These are phyloP conservation scores for Pimpla rufipes DNA, from an alignment of 2,888 invertebrate species.

Conservation along the genomic window DNA sequence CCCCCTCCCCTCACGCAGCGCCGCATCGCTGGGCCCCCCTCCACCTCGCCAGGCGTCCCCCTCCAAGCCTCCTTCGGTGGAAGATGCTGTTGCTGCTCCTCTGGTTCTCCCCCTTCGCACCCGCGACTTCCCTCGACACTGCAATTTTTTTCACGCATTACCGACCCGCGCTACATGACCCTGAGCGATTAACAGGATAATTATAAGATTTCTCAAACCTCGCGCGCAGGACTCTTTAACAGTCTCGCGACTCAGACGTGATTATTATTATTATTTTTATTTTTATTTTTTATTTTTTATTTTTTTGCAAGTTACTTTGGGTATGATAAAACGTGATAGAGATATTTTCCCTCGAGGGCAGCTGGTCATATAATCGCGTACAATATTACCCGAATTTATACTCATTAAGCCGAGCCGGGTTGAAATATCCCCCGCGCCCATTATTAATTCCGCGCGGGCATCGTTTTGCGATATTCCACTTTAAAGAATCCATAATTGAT, in stretches of 20 bases:
- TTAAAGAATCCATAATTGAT: slow-evolving; percentile 41
- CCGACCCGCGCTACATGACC: slow-evolving; percentile 26
- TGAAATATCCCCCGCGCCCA: slow-evolving; percentile 14
- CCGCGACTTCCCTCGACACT: slow-evolving; percentile 5
- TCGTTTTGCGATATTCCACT: background rate
- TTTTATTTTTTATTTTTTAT: slow-evolving; percentile 32
- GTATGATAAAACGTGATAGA: slow-evolving; percentile 63
- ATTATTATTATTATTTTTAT: slow-evolving; percentile 27
- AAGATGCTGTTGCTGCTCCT: slow-evolving; percentile 59
- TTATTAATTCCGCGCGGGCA: slow-evolving; percentile 26
- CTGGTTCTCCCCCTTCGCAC: slow-evolving; percentile 18
- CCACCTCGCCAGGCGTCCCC: slow-evolving; percentile 49
- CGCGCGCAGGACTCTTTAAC: background rate
- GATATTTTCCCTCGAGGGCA: slow-evolving; percentile 50
- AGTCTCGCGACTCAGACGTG: slow-evolving; percentile 7
- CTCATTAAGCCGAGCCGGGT: slow-evolving; percentile 20
- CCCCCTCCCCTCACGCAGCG: slow-evolving; percentile 61
- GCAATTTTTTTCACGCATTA: slow-evolving; percentile 50
- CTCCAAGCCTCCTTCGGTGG: slow-evolving; percentile 59
- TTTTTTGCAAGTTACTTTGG: slow-evolving; percentile 8
- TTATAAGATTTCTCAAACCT: slow-evolving; percentile 49
- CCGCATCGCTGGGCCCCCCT: slow-evolving; percentile 50
- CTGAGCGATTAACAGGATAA: slow-evolving; percentile 58
- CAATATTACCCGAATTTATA: slow-evolving; percentile 58
- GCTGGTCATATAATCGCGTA: slow-evolving; percentile 29